Evolutionary conservation across 2,888 invertebrate genomes (phyloP), one percentile per base, ranked within the genome.

Genomic region (Macrophya alboannulata): DNA sequence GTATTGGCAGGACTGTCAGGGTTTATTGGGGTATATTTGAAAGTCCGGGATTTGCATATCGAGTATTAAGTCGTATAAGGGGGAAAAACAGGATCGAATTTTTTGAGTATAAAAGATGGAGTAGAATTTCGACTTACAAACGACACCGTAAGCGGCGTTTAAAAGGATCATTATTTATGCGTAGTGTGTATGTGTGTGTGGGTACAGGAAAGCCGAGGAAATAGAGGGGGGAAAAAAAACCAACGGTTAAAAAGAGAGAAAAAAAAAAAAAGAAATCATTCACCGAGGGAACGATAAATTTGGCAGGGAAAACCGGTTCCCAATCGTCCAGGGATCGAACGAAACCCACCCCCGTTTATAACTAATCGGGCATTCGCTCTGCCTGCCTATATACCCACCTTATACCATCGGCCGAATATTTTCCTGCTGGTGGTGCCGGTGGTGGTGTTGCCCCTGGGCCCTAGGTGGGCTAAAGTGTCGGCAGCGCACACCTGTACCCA

Each of bases 101-200:
- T 25, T 25, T 8, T 37, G 37, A 31, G 37, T 5, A 17, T 15
- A 68, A 12, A 37, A 65, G 17, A 21, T n/a, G n/a, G 51, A 55
- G 31, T 8, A 17, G 31, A 40, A 3, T 74, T 31, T 37, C 17
- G 77, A 55, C 25, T 15, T 77, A 77, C 77, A 77, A 77, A 77
- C 77, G 55, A 77, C 51, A 77, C 51, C 51, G 77, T 77, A 37
- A 77, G 40, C 77, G 55, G 55, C 77, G 55, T 77, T 77, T 77
- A 55, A 74, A 74, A 55, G 77, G 77, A 77, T 55, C 77, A 43
- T 77, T 77, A 77, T 77, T 77, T 77, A 77, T 55, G 21, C 77
- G 10, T 31, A 51, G 25, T 31, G 48, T 72, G 15, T 31, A n/a
- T 31, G 31, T 31, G 31, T 31, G 31, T 3, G 31, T 31, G 31